Conservation (phyloP, 2,113 vertebrate genomes). For the Cyanoliseus patagonus region DNA sequence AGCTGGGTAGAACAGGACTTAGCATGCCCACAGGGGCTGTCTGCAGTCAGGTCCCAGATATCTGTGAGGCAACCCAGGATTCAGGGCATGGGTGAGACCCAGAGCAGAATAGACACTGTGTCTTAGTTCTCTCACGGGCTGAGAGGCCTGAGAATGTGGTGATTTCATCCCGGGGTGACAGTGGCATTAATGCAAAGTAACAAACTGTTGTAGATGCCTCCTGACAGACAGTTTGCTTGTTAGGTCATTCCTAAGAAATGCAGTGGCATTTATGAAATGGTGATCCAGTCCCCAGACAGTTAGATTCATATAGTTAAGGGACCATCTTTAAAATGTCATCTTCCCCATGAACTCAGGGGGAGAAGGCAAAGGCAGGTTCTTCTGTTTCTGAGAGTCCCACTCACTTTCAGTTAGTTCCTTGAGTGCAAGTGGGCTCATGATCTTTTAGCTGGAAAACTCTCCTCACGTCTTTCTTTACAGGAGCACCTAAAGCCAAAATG, state of each 20-base stretch:
- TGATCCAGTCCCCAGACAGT: neutral
- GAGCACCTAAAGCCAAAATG: neutral
- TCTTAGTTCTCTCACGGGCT: neutral
- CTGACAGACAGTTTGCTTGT: neutral
- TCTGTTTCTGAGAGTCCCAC: neutral
- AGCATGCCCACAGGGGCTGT: accelerated
- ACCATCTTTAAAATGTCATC: neutral
- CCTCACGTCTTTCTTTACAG: neutral
- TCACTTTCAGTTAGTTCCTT: neutral
- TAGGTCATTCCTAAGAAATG: neutral
- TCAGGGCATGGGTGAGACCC: neutral
- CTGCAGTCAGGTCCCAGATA: neutral
- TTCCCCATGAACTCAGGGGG: neutral
- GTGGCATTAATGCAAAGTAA: neutral
- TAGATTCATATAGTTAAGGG: neutral
- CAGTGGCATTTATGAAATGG: neutral
- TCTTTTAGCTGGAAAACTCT: neutral
- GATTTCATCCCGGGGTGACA: neutral
- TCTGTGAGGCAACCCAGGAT: neutral
- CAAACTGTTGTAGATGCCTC: neutral
- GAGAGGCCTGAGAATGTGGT: neutral
- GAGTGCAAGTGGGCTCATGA: neutral
- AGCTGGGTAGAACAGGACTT: neutral
- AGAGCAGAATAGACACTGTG: neutral
- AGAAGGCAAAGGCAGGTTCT: neutral